Percentiles rank a stretch among this genome's conserved stretches.
phyloP scores from a whole-genome alignment of 1,140 invertebrate genomes.

The Pteromalus puparum region DNA sequence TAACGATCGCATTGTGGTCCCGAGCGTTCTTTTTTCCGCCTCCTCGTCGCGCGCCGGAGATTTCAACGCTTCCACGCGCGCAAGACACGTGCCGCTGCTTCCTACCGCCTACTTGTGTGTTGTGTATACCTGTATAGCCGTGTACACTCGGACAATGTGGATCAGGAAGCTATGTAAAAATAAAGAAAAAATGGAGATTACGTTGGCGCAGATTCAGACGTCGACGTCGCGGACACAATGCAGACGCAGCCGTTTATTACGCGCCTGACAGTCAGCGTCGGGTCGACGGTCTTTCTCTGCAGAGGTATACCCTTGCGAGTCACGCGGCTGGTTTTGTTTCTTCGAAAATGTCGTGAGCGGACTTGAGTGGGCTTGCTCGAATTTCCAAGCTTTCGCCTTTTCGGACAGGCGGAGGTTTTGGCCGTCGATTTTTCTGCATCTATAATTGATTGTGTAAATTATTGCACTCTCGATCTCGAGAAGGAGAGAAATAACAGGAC shows the following conservation, averaged over 20 bases:
- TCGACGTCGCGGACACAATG: too few species aligned
- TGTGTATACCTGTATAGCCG: too few species aligned
- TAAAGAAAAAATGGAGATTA: not conserved
- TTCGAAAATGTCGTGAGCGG: not conserved
- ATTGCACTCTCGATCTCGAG: too few species aligned
- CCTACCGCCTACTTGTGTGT: too few species aligned
- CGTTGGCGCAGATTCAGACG: not conserved
- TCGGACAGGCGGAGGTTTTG: too few species aligned
- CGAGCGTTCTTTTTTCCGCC: not conserved
- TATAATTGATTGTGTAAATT: too few species aligned
- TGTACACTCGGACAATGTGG: too few species aligned
- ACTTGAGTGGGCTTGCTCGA: not conserved
- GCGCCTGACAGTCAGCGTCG: not conserved
- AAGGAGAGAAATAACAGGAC: not conserved
- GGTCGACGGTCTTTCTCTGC: not conserved
- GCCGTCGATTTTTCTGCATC: too few species aligned
- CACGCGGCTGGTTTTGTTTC: not conserved
- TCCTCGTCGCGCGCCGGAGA: not conserved
- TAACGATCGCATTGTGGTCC: constrained; percentile 60
- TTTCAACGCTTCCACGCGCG: constrained; percentile 10
- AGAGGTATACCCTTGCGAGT: too few species aligned
- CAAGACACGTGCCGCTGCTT: not conserved
- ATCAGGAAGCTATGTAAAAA: not conserved
- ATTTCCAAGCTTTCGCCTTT: not conserved
- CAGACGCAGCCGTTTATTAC: too few species aligned